Conservation (phyloP, 92 coral and sea anemone species). For the Phenganax marumi region DNA sequence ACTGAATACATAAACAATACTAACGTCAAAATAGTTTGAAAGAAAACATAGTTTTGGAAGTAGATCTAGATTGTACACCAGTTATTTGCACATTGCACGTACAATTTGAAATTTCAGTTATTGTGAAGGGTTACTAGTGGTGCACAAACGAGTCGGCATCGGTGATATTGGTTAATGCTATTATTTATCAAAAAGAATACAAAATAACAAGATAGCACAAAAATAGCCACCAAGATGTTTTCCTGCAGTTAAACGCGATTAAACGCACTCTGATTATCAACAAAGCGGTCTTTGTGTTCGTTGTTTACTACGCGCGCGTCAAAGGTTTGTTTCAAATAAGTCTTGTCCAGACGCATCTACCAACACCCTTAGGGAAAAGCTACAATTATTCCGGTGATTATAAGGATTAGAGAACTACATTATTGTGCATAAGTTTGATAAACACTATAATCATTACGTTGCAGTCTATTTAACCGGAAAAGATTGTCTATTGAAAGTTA, state of each 20-base stretch:
- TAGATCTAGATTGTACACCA: too few relatives aligned
- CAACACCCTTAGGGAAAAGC: slow-evolving; percentile 18
- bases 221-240: neutral
- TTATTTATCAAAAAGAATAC: neutral
- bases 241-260: slow-evolving; percentile 8
- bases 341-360: slow-evolving; percentile 24
- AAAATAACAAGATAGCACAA: neutral
- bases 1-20: too few relatives aligned
- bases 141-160: slow-evolving; percentile 1
- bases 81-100: neutral
- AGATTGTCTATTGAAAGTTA: too few relatives aligned
- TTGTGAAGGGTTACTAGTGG: neutral
- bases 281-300: slow-evolving; percentile 9
- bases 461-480: too few relatives aligned
- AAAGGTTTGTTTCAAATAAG: slow-evolving; percentile 3
- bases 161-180: neutral
- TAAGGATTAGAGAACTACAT: neutral
- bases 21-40: too few relatives aligned
- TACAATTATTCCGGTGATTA: neutral
- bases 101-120: neutral
- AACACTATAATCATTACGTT: too few relatives aligned
- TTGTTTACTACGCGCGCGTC: slow-evolving; percentile 12
- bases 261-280: slow-evolving; percentile 10
- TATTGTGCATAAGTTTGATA: neutral
- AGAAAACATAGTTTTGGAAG: too few relatives aligned